phyloP scores from a whole-genome alignment of 1,140 invertebrate species.

The Drosophila biarmipes region DNA sequence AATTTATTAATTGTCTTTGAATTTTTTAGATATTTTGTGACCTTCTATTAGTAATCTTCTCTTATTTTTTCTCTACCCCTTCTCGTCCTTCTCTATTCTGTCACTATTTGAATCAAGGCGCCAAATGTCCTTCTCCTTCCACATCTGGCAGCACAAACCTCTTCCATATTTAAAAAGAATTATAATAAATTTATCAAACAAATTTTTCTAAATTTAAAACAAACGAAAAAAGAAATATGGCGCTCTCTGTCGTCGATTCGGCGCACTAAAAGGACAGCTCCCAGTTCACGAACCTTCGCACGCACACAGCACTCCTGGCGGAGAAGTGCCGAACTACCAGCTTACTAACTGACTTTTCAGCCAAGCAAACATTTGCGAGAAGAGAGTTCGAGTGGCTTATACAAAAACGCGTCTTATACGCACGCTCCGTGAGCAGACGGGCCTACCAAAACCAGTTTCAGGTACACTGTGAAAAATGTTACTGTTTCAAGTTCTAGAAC shows the following conservation, averaged over 20 bases:
- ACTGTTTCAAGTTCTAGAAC: background rate
- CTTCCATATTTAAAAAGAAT: too few species aligned
- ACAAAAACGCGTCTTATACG: constrained; percentile 32
- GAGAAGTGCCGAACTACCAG: constrained; percentile 50
- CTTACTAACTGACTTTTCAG: constrained; percentile 23
- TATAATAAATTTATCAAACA: too few species aligned
- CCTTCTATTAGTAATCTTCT: too few species aligned
- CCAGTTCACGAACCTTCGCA: constrained; percentile 55
- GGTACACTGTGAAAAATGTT: background rate
- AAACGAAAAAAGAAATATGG: too few species aligned
- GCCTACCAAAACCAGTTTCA: background rate
- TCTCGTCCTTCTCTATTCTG: too few species aligned
- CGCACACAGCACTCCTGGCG: constrained; percentile 42
- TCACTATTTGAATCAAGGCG: too few species aligned
- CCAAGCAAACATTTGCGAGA: background rate
- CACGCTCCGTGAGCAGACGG: constrained; percentile 12
- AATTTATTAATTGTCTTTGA: constrained; percentile 15
- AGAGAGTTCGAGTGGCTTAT: background rate
- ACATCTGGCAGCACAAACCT: too few species aligned
- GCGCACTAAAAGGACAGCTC: constrained; percentile 55
- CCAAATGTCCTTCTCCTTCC: too few species aligned
- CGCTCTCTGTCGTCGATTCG: constrained; percentile 63
- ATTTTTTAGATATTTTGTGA: background rate
- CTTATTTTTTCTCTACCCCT: too few species aligned
- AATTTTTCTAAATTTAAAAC: too few species aligned